Conservation (phyloP, 2,888 invertebrate species). For the Macrosiphum euphorbiae region DNA sequence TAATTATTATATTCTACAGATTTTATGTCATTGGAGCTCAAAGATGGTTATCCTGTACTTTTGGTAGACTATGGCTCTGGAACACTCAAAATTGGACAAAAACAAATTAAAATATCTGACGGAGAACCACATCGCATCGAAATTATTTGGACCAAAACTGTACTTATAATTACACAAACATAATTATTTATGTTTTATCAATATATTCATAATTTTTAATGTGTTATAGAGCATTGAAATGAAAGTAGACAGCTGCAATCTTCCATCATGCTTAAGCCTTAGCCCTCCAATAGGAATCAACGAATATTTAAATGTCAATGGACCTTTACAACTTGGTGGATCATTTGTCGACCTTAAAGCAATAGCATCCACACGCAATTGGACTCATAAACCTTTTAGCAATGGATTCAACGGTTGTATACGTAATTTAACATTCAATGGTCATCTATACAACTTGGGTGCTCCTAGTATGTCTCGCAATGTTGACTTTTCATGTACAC, state of each 20-base stretch:
- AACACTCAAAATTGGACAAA: constrained; percentile 79
- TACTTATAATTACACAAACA: constrained; percentile 67
- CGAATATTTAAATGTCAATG: constrained; percentile 83
- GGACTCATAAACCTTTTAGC: constrained; percentile 79
- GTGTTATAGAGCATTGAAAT: constrained; percentile 76
- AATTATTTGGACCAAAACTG: constrained; percentile 76
- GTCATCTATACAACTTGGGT: constrained; percentile 90
- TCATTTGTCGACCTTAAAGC: constrained; percentile 77
- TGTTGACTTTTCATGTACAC: constrained; percentile 82
- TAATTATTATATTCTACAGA: constrained; percentile 74
- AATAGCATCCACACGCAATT: constrained; percentile 77
- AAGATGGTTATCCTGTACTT: constrained; percentile 85
- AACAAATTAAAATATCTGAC: constrained; percentile 82
- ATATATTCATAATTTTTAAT: neutral
- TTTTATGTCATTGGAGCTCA: constrained; percentile 90
- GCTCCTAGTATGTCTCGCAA: constrained; percentile 81
- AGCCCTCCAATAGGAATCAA: constrained; percentile 80
- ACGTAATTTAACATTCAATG: constrained; percentile 89
- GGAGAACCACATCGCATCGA: constrained; percentile 91
- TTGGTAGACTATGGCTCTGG: constrained; percentile 91
- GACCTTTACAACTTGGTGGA: constrained; percentile 89
- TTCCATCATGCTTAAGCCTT: constrained; percentile 80
- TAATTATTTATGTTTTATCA: constrained; percentile 6
- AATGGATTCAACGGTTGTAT: constrained; percentile 90
- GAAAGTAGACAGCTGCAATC: constrained; percentile 82